Conservation (phyloP, 2,888 invertebrate genomes). For the Caenorhabditis imperialis region DNA sequence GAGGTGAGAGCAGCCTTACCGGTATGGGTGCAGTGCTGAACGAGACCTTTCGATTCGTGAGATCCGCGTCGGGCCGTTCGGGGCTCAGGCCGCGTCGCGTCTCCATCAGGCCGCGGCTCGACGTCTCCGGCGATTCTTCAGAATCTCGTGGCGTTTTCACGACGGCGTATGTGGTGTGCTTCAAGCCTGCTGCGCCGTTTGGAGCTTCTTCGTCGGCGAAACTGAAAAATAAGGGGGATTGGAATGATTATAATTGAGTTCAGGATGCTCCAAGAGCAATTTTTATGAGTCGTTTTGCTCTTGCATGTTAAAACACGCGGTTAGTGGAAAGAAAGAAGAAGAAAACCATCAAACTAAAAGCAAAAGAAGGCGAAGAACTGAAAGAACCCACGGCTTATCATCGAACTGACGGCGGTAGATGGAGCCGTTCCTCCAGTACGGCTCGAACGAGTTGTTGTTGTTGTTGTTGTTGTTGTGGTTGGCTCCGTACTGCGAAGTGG, state of each 20-base stretch:
- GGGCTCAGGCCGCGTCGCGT: constrained; percentile 72
- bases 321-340: neutral
- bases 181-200: constrained; percentile 43
- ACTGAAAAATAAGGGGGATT: constrained; percentile 44
- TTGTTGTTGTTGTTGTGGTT: constrained; percentile 41
- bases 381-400: constrained; percentile 51
- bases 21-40: constrained; percentile 77
- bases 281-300: too few relatives aligned
- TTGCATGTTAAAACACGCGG: too few relatives aligned
- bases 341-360: neutral
- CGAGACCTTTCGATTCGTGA: constrained; percentile 72
- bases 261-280: too few relatives aligned
- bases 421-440: constrained; percentile 76
- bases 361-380: constrained; percentile 6
- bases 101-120: constrained; percentile 56
- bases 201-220: constrained; percentile 62
- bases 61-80: constrained; percentile 55
- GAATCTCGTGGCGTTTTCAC: constrained; percentile 61
- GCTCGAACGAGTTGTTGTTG: constrained; percentile 62
- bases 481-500: constrained; percentile 28
- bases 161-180: constrained; percentile 65
- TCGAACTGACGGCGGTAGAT: constrained; percentile 74
- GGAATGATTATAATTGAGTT: neutral
- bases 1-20: constrained; percentile 52
- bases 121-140: constrained; percentile 13